Evolutionary conservation across 2,113 vertebrate species (phyloP), one percentile per base, ranked within the genome.

Genomic region (Mustelus asterias): DNA sequence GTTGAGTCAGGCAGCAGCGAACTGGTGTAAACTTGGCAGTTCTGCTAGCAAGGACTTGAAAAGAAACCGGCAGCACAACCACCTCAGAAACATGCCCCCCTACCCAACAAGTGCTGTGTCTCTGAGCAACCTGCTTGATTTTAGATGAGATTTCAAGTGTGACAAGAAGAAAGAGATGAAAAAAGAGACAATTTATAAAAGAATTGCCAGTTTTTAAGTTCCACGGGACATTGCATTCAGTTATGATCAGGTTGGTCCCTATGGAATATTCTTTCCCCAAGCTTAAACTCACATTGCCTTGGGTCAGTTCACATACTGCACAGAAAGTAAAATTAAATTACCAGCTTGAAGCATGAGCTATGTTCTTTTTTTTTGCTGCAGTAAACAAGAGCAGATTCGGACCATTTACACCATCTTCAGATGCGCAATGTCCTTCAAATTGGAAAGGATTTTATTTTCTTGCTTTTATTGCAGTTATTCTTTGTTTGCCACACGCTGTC

Each of bases 221-320:
- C n/a, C 63, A 94, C 20, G n/a, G 67, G 67, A 94, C 37, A 70
- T 94, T 94, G 93, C 65, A 70, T 70, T 94, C 67, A 70, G 37
- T 41, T 63, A 72, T 44, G 93, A 94, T 94, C 65, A 94, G 67
- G 93, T 70, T 70, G 41, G 13, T 94, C 16, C 93, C 93, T 14
- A 29, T 13, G 65, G 65, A 41, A 70, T 37, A 94, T 70, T 70
- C 93, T 94, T 70, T 70, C 65, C 37, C 65, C 70, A 29, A 70
- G 65, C 67, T 94, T 69, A 69, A 54, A 90, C 54, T 60, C 88
- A 90, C 88, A 90, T 63, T 90, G 88, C 88, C 54, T 90, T 90
- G 88, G 88, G 88, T 90, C 88, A 90, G 24, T 60, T 90, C 88
- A 90, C 26, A 54, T 90, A 58, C 88, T 90, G 54, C 48, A 5